Evolutionary conservation across 2,888 invertebrate genomes (phyloP), one percentile per base, ranked within the genome.

Genomic region (Trisateles emortualis): DNA sequence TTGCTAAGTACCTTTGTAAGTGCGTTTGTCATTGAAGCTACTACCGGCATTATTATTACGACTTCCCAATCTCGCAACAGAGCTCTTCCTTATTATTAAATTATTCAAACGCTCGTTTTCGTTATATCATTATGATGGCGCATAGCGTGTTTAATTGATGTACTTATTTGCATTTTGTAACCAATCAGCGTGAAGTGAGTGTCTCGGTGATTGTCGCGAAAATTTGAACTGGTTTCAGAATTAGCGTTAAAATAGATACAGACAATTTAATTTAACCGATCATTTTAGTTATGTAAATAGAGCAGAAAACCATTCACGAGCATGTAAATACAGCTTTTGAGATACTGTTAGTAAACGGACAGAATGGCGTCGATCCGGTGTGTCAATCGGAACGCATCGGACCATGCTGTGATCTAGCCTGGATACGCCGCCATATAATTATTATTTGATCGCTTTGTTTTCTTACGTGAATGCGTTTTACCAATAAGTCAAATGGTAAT

Each of bases 191-290:
- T 81, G 70, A 79, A 85, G 64, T 74, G 63, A 68, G 63, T 53
- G 53, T 35, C 41, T 52, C 51, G 22, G 48, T 69, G 45, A 74
- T 68, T 79, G 76, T 83, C 76, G 68, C 72, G 26, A 72, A 79
- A 78, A 79, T 76, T 73, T 70, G 72, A 71, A 72, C 58, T 40
- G 24, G 64, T 72, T 75, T 57, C 59, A 59, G 61, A 70, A 64
- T 72, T 74, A 68, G 76, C 82, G 79, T 82, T 81, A 72, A 78
- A 84, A 84, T 82, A 64, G 72, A 75, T 79, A 74, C 73, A 66
- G 87, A 84, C 87, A 86, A 77, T 86, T 84, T 85, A 86, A 89
- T 91, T 87, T 80, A 72, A 66, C 66, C 78, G 81, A 88, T 90
- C 83, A 86, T 86, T 89, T 88, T 81, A 86, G 77, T 76, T 64